Conservation (phyloP, 2,888 invertebrate species). For the Euphydryas editha region DNA sequence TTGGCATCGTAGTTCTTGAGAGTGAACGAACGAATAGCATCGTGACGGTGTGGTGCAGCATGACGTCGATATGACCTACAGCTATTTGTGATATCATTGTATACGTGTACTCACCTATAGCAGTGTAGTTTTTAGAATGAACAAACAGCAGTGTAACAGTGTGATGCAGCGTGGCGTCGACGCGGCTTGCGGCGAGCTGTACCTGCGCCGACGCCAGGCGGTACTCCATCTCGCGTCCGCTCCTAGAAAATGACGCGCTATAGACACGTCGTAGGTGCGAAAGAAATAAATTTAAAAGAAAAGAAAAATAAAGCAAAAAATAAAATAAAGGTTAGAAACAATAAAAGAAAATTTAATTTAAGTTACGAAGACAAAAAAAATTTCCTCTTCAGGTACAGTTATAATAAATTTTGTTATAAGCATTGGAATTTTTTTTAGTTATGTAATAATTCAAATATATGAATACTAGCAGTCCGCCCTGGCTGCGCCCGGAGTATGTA, state of each 20-base stretch:
- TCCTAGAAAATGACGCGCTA: conserved; percentile 65
- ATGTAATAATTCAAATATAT: no score
- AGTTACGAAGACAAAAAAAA: no score
- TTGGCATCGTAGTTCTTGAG: no score
- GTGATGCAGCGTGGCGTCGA: conserved; percentile 66
- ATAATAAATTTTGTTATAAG: no score
- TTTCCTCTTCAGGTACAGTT: no score
- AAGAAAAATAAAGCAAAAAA: conserved; percentile 35
- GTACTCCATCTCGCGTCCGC: conserved; percentile 87
- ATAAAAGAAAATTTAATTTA: neutral
- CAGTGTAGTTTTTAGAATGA: conserved; percentile 71
- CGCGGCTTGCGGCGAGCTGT: conserved; percentile 64
- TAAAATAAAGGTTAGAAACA: neutral
- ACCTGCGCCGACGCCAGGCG: conserved; percentile 84
- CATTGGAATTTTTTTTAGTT: no score
- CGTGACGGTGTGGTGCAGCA: neutral
- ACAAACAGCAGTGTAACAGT: conserved; percentile 67
- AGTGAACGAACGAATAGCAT: no score
- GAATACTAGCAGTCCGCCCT: no score
- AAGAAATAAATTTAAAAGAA: conserved; percentile 33
- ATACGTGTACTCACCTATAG: conserved; percentile 57
- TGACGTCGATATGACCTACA: neutral
- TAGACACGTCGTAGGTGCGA: neutral
- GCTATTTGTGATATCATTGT: neutral
- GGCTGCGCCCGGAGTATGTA: no score